Evolutionary conservation across 2,113 vertebrate genomes (phyloP).

Genomic region (Oreamnos americanus): DNA sequence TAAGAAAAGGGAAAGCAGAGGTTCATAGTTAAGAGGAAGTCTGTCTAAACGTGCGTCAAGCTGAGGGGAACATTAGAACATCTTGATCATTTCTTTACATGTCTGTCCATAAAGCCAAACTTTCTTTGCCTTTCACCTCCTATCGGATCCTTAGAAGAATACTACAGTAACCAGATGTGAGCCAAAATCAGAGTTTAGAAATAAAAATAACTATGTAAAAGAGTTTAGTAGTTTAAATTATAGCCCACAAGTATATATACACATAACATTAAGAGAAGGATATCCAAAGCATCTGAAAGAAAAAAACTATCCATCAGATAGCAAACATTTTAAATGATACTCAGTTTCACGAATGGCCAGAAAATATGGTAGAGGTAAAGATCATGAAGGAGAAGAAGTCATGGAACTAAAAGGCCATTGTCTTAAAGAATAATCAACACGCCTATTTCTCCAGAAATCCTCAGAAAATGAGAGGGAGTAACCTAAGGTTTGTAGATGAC

Average conservation of each 20-base stretch:
- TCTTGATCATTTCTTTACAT: neutral
- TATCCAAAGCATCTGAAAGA: neutral
- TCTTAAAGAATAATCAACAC: neutral
- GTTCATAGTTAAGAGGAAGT: neutral
- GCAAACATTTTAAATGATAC: neutral
- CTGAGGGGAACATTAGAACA: neutral
- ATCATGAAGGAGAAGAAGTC: neutral
- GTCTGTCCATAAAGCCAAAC: neutral
- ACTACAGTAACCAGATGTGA: neutral
- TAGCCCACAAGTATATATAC: neutral
- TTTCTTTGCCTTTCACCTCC: neutral
- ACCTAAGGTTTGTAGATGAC: neutral
- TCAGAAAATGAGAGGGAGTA: neutral
- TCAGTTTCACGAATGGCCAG: neutral
- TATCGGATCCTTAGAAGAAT: neutral
- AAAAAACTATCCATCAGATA: neutral
- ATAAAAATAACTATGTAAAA: neutral
- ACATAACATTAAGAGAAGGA: neutral
- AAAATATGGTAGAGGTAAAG: neutral
- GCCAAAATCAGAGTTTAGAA: neutral
- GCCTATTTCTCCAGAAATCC: neutral
- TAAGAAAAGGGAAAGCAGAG: neutral
- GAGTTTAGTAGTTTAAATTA: neutral
- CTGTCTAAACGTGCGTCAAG: neutral
- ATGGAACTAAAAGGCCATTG: neutral